Evolutionary conservation across 2,797 vertebrate species (phyloP), one percentile per base, ranked within the genome.

Genomic region (Spondyliosoma cantharus): DNA sequence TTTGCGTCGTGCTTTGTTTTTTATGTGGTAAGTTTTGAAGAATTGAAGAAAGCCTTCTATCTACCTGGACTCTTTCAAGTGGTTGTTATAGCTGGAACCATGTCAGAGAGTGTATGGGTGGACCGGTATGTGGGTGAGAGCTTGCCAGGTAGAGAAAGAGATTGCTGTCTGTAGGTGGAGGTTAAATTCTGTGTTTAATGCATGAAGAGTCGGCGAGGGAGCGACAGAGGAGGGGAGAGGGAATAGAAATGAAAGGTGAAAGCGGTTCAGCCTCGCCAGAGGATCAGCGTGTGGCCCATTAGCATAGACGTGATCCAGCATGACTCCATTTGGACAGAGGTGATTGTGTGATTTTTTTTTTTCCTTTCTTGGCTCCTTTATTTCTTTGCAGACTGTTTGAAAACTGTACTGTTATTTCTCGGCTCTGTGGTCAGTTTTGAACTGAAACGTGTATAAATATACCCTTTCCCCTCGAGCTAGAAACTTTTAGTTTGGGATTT

Each of bases 141-240:
- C 77, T 66, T 78, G 73, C 71, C 79, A 89, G 89, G 89, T 90
- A 81, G 70, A 90, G 74, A 89, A 74, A 84, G 68, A 86, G 73
- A 89, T 71, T 76, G 71, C 79, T 68, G 73, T 87, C 74, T 83
- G 91, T 91, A 86, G 89, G 91, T 84, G 90, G 88, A 91, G 89
- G 91, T 89, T 91, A 88, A 90, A 89, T 82, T 87, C 58, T 78
- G 76, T 76, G 80, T 87, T 86, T 81, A 87, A 86, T 88, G 74
- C 82, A 81, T 58, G 67, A 84, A 75, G 76, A 89, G 60, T 72
- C 70, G 17, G 69, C 24, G 57, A 80, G 68, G 81, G 68, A 72
- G 74, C 6, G 17, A 57, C 25, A 71, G 52, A 64, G 32, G 68
- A 37, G 58, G 58, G 45, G 25, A 75, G 43, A 27, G 52, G 42